phyloP scores from a whole-genome alignment of 2,888 invertebrate genomes.

The Amiota minor region DNA sequence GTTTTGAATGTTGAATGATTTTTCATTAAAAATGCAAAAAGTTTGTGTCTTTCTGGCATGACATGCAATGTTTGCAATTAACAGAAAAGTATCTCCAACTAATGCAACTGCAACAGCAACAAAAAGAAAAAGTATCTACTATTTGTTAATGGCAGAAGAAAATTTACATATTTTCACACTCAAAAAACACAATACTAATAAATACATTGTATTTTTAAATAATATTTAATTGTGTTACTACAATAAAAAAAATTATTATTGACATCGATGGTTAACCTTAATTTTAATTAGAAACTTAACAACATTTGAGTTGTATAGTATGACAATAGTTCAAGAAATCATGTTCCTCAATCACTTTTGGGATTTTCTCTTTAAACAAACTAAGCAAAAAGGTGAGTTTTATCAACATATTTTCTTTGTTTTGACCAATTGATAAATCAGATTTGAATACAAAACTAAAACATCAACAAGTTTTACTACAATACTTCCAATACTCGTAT shows the following conservation, averaged over 20 bases:
- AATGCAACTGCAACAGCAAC: not conserved
- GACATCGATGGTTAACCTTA: slow-evolving; percentile 1
- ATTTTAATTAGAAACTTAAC: too few species aligned
- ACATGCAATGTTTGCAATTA: slow-evolving; percentile 38
- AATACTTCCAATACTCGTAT: too few species aligned
- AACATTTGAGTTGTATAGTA: too few species aligned
- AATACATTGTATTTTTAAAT: slow-evolving; percentile 53
- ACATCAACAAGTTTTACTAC: too few species aligned
- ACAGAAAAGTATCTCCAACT: not conserved
- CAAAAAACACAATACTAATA: slow-evolving; percentile 43
- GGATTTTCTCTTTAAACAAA: too few species aligned
- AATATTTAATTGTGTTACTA: slow-evolving; percentile 57
- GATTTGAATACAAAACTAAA: too few species aligned
- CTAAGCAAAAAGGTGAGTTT: too few species aligned
- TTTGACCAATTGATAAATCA: too few species aligned
- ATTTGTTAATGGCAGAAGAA: slow-evolving; percentile 31
- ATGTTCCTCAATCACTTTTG: too few species aligned
- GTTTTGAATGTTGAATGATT: slow-evolving; percentile 2
- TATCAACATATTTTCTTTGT: too few species aligned
- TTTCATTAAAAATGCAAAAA: slow-evolving; percentile 23
- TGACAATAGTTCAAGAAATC: too few species aligned
- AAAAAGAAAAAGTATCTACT: slow-evolving; percentile 8
- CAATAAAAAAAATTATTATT: slow-evolving; percentile 41
- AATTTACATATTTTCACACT: slow-evolving; percentile 39
- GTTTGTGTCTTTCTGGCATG: slow-evolving; percentile 45